Evolutionary conservation across 2,113 vertebrate genomes (phyloP), one percentile per base, ranked within the genome.

Genomic region (Dissostichus mawsoni): DNA sequence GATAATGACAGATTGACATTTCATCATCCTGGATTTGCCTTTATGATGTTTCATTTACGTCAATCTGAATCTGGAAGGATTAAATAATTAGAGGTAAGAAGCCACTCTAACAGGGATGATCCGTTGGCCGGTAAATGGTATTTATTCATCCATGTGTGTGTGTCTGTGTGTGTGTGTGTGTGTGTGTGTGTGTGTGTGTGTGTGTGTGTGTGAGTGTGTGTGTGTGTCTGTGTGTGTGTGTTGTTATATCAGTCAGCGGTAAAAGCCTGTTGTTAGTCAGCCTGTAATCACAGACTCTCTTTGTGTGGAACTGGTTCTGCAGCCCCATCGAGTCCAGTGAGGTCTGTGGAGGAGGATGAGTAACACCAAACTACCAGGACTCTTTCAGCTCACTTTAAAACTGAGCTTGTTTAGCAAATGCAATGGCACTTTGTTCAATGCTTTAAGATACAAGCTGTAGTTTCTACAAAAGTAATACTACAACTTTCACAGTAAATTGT

Each of bases 301-400:
- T 91, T 94, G 93, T 93, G 47, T 41, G 85, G 76, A 93, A 94
- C 94, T 69, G 86, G 93, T 92, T 94, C 78, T 83, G 89, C 95
- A 89, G 92, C 91, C 86, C 88, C 66, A 81, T 93, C 94, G 65
- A 85, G 94, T 91, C 83, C 68, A 45, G 85, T 69, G 71, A 89
- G 85, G 86, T 73, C 66, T 58, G 36, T 36, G 11, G 5, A 16
- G 11, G 5, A 16, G 23, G 79, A 90, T 83, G 87, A 90, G 80
- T 84, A 88, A 90, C 72, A 25, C 80, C 71, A 78, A 73, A 69
- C 72, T 76, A 79, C 59, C 73, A 80, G 44, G 29, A 74, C 72
- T 69, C 74, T 71, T 68, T 84, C 52, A 67, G 17, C 77, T 45
- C n/a, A 8, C 5, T 50, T 64, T 25, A 58, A 73, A 14, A 63